These are phyloP conservation scores for Ailurus styani DNA, from an alignment of 2,113 vertebrate genomes.

Conservation along the genomic window DNA sequence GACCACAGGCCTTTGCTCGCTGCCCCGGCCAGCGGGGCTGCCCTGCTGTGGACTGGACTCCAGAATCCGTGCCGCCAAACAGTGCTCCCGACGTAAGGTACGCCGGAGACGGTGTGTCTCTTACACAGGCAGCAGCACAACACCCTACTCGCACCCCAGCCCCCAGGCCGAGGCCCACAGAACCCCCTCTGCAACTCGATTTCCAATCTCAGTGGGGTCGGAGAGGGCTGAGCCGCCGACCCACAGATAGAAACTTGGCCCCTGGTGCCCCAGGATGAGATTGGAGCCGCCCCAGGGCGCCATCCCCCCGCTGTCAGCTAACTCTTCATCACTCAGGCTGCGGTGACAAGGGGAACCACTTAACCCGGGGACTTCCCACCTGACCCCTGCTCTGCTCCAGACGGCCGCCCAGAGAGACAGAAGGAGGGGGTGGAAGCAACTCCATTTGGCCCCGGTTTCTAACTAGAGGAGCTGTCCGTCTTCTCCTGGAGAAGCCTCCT, in stretches of 20 bases:
- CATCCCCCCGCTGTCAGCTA: not conserved
- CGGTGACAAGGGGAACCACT: not conserved
- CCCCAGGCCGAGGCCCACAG: not conserved
- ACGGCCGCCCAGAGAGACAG: not conserved
- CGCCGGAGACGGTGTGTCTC: fast-evolving
- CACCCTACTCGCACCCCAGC: not conserved
- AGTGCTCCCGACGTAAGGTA: not conserved
- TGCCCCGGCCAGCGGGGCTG: not conserved
- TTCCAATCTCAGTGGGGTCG: not conserved
- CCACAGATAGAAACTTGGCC: too few species aligned
- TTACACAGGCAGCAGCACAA: not conserved
- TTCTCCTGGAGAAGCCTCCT: not conserved
- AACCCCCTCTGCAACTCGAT: not conserved
- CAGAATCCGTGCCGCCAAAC: not conserved
- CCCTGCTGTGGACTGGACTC: not conserved
- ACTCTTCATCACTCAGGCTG: not conserved
- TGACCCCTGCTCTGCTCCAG: not conserved
- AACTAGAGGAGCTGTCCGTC: not conserved
- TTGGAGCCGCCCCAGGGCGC: not conserved
- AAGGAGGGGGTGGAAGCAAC: not conserved
- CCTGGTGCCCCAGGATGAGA: not conserved
- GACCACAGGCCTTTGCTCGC: not conserved
- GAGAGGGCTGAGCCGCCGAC: not conserved
- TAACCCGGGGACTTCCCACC: not conserved
- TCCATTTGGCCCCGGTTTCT: not conserved